Percentiles rank a stretch among this genome's conserved stretches.
phyloP scores from a whole-genome alignment of 2,888 invertebrate species.

The Melipona bicolor region DNA sequence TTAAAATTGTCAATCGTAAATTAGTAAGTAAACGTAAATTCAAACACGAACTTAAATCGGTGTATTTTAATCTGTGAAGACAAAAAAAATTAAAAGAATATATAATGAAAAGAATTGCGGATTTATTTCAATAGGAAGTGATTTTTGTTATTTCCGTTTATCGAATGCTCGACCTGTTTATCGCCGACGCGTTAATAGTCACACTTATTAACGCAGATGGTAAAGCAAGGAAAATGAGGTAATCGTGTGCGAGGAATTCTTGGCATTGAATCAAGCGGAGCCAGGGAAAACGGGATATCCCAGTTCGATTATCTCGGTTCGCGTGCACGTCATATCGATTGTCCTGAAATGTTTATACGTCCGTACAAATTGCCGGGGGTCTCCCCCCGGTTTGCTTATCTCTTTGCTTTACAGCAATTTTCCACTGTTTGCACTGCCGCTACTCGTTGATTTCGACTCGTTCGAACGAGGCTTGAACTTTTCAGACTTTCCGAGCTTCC shows the following conservation, averaged over 20 bases:
- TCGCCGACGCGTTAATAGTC: slow-evolving; percentile 7
- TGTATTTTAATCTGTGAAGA: not conserved
- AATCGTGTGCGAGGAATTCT: slow-evolving; percentile 46
- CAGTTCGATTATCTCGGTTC: slow-evolving; percentile 45
- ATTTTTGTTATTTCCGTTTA: not conserved
- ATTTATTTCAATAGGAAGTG: no score
- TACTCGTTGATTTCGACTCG: not conserved
- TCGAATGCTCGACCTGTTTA: slow-evolving; percentile 20
- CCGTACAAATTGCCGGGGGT: slow-evolving; percentile 1
- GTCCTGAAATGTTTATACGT: slow-evolving; percentile 28
- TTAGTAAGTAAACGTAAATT: no score
- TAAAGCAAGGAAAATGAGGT: slow-evolving; percentile 3
- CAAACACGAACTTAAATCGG: no score
- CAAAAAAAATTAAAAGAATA: no score
- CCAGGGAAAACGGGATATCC: slow-evolving; percentile 55
- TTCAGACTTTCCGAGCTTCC: not conserved
- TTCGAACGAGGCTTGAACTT: not conserved
- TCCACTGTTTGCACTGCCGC: not conserved
- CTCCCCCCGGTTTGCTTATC: slow-evolving; percentile 17
- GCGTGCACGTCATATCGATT: slow-evolving; percentile 26
- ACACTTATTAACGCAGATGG: slow-evolving; percentile 43
- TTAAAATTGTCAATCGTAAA: no score
- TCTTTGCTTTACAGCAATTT: slow-evolving; percentile 7
- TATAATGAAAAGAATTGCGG: no score
- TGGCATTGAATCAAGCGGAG: slow-evolving; percentile 53